These are phyloP conservation scores for Peribatodes rhomboidaria DNA, from an alignment of 2,888 invertebrate species.

Conservation along the genomic window DNA sequence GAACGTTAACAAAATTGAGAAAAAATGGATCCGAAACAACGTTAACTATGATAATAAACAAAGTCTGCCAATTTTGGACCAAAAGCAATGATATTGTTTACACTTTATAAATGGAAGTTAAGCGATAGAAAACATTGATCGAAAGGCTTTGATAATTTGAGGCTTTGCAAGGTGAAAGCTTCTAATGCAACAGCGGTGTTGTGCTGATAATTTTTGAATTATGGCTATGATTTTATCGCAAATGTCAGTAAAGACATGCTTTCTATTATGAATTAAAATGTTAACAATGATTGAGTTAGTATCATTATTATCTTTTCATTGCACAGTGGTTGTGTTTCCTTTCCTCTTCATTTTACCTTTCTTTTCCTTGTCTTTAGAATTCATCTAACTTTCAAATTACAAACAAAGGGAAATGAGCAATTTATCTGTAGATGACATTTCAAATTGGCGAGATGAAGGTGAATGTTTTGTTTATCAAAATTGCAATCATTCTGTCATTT, in stretches of 20 bases:
- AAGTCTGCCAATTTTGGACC: constrained; percentile 3
- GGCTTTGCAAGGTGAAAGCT: constrained; percentile 43
- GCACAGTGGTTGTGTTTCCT: constrained; percentile 20
- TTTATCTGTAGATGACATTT: constrained; percentile 14
- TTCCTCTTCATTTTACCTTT: constrained; percentile 24
- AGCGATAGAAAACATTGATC: constrained; percentile 33
- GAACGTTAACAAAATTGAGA: not conserved
- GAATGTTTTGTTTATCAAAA: not conserved
- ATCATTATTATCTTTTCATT: constrained; percentile 24
- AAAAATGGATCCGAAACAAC: not conserved
- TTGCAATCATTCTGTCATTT: not conserved
- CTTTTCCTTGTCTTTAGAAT: constrained; percentile 25
- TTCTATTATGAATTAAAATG: constrained; percentile 40
- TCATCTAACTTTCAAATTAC: constrained; percentile 21
- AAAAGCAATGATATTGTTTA: constrained; percentile 21
- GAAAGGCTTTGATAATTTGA: constrained; percentile 39
- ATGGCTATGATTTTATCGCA: constrained; percentile 44
- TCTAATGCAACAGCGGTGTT: constrained; percentile 37
- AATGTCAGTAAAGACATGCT: constrained; percentile 37
- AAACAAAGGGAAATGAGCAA: constrained; percentile 9
- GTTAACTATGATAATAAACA: constrained; percentile 15
- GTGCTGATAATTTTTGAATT: constrained; percentile 39
- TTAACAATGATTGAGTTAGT: constrained; percentile 43
- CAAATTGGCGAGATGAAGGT: not conserved
- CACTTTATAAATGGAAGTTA: constrained; percentile 29